Conservation (phyloP, 1,140 invertebrate species). For the Coptotermes formosanus region DNA sequence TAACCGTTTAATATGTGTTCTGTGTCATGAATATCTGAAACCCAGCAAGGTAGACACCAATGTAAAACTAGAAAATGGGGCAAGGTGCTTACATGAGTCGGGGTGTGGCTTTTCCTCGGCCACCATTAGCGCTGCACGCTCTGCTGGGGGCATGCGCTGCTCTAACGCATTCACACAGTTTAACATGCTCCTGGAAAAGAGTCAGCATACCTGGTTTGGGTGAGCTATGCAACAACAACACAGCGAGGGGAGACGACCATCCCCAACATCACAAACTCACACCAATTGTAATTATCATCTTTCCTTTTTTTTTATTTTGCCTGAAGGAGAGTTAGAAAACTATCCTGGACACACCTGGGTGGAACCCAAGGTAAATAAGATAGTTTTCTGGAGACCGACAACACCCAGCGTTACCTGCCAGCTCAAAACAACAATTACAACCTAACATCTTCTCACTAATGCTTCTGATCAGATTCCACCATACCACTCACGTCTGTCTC, state of each 20-base stretch:
- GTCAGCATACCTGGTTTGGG: conserved; percentile 40
- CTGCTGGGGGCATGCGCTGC: conserved; percentile 66
- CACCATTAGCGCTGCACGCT: conserved; percentile 71
- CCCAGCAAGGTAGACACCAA: conserved; percentile 8
- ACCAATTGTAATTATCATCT: background rate
- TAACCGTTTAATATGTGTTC: background rate
- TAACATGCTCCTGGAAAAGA: conserved; percentile 76
- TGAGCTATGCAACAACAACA: conserved; percentile 37
- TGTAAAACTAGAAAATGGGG: conserved; percentile 21
- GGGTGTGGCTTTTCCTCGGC: conserved; percentile 76
- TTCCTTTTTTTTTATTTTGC: background rate
- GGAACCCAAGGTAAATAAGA: background rate
- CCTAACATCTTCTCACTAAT: background rate
- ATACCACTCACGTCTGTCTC: conserved; percentile 29
- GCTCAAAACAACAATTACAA: conserved; percentile 9
- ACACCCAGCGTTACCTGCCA: conserved; percentile 1
- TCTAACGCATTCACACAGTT: conserved; percentile 82
- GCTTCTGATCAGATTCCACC: conserved; percentile 10
- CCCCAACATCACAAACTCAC: background rate
- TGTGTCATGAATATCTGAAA: conserved; percentile 11
- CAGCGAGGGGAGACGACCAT: background rate
- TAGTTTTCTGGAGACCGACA: background rate
- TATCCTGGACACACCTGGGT: background rate
- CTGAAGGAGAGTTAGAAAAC: background rate
- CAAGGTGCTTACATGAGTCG: conserved; percentile 70